Conservation (phyloP, 2,888 invertebrate species). For the Apotomis capreana region DNA sequence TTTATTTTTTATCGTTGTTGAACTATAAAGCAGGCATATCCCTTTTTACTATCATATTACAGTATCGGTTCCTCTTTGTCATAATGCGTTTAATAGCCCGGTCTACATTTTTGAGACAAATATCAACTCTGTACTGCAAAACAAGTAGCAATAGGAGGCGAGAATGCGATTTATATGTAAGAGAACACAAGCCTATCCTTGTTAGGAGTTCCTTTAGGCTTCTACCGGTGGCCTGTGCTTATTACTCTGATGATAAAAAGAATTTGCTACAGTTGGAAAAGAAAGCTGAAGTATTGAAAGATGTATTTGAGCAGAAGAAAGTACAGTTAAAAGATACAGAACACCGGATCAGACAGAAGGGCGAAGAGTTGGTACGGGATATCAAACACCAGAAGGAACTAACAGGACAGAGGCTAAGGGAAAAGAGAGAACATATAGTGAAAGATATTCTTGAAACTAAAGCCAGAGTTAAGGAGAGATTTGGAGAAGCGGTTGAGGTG, state of each 20-base stretch:
- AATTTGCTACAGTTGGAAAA: constrained; percentile 72
- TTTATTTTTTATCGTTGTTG: constrained; percentile 19
- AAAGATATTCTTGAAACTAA: constrained; percentile 89
- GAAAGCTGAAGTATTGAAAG: constrained; percentile 79
- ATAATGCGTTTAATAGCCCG: constrained; percentile 63
- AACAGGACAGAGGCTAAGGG: constrained; percentile 76
- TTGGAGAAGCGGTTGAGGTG: constrained; percentile 90
- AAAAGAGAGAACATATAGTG: constrained; percentile 85
- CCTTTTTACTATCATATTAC: constrained; percentile 6
- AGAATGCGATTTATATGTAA: constrained; percentile 51
- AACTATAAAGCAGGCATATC: constrained; percentile 8
- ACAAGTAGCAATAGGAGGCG: constrained; percentile 46
- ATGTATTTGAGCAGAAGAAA: constrained; percentile 85
- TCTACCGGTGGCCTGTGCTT: constrained; percentile 58
- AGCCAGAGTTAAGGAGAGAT: constrained; percentile 87
- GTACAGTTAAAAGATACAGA: constrained; percentile 85
- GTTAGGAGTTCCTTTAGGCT: constrained; percentile 52
- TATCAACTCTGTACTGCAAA: constrained; percentile 53
- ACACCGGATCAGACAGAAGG: constrained; percentile 72
- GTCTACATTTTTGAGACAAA: constrained; percentile 56
- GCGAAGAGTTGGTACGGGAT: constrained; percentile 75
- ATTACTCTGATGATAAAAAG: constrained; percentile 72
- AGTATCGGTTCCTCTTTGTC: constrained; percentile 12
- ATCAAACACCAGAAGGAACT: constrained; percentile 74
- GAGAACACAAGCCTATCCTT: constrained; percentile 52